Conservation (phyloP, 2,797 vertebrate genomes). For the Parotocinclus haroldoi region DNA sequence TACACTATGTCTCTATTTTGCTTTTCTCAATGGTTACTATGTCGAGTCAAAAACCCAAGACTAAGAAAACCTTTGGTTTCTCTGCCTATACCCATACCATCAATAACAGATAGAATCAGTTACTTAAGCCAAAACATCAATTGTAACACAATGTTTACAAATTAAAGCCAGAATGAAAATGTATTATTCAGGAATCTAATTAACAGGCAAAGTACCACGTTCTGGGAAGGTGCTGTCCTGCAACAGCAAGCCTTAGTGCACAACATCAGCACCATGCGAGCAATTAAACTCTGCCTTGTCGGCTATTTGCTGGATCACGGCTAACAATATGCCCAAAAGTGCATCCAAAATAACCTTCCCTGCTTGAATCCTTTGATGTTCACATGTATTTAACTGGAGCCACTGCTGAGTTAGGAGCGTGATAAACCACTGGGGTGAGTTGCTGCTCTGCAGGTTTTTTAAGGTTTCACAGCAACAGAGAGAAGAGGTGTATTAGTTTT, state of each 20-base stretch:
- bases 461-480: constrained; percentile 40
- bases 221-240: neutral
- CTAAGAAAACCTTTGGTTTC: no score
- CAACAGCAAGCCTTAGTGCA: neutral
- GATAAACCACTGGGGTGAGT: constrained; percentile 59
- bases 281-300: constrained; percentile 4
- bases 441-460: constrained; percentile 50
- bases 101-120: no score
- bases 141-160: no score
- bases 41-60: no score
- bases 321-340: constrained; percentile 45
- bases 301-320: constrained; percentile 16
- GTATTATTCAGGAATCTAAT: neutral
- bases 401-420: constrained; percentile 52
- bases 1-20: no score
- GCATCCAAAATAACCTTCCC: constrained; percentile 52
- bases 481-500: constrained; percentile 58
- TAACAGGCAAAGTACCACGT: constrained; percentile 2
- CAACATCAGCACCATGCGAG: constrained; percentile 7
- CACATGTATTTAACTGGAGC: constrained; percentile 57
- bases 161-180: no score
- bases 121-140: no score
- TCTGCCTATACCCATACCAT: no score
- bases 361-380: constrained; percentile 61
- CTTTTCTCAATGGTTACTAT: no score